Percentiles rank a stretch among this genome's conserved stretches.
Conservation (phyloP, 2,888 invertebrate species). For the Chrysolina americana region DNA sequence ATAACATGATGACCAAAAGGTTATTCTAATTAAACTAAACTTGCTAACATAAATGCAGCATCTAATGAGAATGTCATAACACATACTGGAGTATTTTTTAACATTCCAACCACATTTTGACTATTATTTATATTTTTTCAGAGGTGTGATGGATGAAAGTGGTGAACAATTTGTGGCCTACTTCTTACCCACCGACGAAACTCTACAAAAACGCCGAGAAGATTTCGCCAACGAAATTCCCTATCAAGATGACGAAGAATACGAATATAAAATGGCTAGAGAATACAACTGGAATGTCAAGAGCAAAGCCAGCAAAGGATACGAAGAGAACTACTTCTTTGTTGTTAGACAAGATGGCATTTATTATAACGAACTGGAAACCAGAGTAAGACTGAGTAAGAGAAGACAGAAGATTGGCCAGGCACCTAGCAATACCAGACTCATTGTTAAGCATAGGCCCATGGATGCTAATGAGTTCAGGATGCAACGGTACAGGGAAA, state of each 20-base stretch:
- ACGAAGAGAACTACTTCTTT: constrained; percentile 98
- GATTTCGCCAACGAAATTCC: constrained; percentile 84
- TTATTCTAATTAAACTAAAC: too few relatives aligned
- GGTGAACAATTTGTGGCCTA: constrained; percentile 99
- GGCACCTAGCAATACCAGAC: constrained; percentile 81
- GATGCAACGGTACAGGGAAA: constrained; percentile 89
- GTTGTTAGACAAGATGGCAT: constrained; percentile 92
- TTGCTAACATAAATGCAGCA: too few relatives aligned
- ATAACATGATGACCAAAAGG: too few relatives aligned
- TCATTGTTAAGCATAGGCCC: constrained; percentile 92
- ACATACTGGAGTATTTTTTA: too few relatives aligned
- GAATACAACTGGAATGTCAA: constrained; percentile 99
- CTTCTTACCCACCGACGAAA: constrained; percentile 95
- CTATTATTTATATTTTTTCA: constrained; percentile 62
- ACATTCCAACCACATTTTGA: too few relatives aligned
- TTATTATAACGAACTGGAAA: constrained; percentile 96
- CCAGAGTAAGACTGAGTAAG: constrained; percentile 94
- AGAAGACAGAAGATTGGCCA: constrained; percentile 83
- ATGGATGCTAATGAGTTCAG: constrained; percentile 88
- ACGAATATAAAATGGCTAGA: constrained; percentile 97
- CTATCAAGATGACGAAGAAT: constrained; percentile 91
- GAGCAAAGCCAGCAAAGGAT: constrained; percentile 83
- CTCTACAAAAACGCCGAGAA: constrained; percentile 88
- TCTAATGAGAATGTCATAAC: too few relatives aligned
- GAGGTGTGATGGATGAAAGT: constrained; percentile 99